phyloP scores from a whole-genome alignment of 2,888 invertebrate genomes.

The Hirtodrosophila histrioides region DNA sequence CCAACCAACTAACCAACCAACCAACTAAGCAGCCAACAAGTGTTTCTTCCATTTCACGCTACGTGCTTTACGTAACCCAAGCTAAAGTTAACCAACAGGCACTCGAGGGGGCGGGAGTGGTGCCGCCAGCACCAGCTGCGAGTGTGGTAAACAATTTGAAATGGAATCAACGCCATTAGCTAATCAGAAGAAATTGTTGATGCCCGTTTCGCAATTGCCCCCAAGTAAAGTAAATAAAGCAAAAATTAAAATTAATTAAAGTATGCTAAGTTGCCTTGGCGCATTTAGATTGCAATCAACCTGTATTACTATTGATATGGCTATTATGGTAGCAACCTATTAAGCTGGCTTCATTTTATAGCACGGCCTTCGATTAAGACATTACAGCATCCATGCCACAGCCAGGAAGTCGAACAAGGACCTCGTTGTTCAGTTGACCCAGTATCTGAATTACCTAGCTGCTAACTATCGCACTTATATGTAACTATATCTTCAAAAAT shows the following conservation, averaged over 20 bases:
- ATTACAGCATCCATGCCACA: too few species aligned
- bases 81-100: slow-evolving; percentile 12
- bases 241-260: slow-evolving; percentile 16
- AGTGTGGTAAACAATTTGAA: slow-evolving; percentile 47
- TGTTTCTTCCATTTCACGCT: slow-evolving; percentile 57
- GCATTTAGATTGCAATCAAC: too few species aligned
- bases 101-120: background rate
- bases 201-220: background rate
- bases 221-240: slow-evolving; percentile 2
- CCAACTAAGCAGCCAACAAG: slow-evolving; percentile 57
- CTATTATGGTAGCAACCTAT: too few species aligned
- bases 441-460: too few species aligned
- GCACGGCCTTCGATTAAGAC: too few species aligned
- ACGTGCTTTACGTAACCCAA: slow-evolving; percentile 62
- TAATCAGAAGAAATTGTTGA: slow-evolving; percentile 59
- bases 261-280: background rate
- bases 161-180: slow-evolving; percentile 74
- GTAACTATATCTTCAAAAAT: too few species aligned
- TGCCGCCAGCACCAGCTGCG: slow-evolving; percentile 24
- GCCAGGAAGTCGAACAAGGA: too few species aligned
- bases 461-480: too few species aligned
- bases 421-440: too few species aligned
- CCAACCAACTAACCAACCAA: slow-evolving; percentile 6
- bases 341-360: too few species aligned
- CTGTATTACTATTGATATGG: too few species aligned